Percentiles rank a stretch among this genome's conserved stretches.
These are phyloP conservation scores for Clostera curtula DNA, from an alignment of 2,888 invertebrate species.

Conservation along the genomic window DNA sequence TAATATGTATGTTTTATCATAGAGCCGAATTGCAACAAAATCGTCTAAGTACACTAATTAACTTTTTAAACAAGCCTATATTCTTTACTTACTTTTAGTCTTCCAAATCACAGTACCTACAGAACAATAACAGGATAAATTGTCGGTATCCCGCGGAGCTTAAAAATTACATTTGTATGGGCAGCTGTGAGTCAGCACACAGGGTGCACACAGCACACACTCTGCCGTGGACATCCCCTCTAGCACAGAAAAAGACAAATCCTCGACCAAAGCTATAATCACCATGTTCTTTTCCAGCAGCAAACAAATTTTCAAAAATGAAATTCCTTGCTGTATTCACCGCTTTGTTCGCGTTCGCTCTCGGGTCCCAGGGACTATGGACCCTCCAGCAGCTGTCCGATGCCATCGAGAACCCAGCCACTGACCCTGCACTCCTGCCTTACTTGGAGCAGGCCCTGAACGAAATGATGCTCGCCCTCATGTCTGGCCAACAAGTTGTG, in stretches of 20 bases:
- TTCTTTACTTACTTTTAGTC: no score
- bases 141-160: no score
- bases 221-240: neutral
- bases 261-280: no score
- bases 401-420: conserved; percentile 35
- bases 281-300: conserved; percentile 6
- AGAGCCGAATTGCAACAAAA: no score
- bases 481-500: conserved; percentile 33
- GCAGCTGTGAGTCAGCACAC: no score
- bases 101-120: no score
- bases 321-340: conserved; percentile 50
- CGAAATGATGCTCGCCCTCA: conserved; percentile 30
- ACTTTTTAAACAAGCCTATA: no score
- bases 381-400: conserved; percentile 34
- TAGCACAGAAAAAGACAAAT: neutral
- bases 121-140: no score
- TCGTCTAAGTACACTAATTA: no score
- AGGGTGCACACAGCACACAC: no score
- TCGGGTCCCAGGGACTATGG: conserved; percentile 24
- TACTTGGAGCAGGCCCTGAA: conserved; percentile 37
- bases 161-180: no score
- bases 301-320: conserved; percentile 30
- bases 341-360: conserved; percentile 30
- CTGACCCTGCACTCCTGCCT: conserved; percentile 31
- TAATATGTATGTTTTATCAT: no score